Evolutionary conservation across 2,113 vertebrate species (phyloP), one percentile per base, ranked within the genome.

Genomic region (Podilymbus podiceps): DNA sequence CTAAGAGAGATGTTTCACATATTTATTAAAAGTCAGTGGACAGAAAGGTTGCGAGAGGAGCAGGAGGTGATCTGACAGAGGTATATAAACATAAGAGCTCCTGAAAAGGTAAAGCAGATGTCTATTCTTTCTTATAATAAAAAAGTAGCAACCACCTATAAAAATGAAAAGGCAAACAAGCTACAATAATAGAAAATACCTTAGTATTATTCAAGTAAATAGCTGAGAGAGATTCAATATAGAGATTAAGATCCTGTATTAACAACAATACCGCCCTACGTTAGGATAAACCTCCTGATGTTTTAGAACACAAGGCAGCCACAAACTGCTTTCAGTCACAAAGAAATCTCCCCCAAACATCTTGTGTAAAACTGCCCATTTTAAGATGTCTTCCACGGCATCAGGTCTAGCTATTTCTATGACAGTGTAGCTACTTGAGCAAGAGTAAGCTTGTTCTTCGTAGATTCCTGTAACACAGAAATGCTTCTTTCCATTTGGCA

Each of bases 1-100:
- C 86, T 92, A 89, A 86, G 88, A 95, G 90, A 95, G 95, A 94
- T 95, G 95, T 96, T 96, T 97, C 92, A 95, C 90, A 90, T 90
- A 94, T 96, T 91, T 94, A 94, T 95, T 95, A 96, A 93, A 97
- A 94, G 90, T 82, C 92, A 92, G 76, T 75, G 86, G 84, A 93
- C 92, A 94, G 92, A 89, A 91, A 93, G 93, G 95, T 91, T 95
- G 92, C 94, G 82, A 88, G 81, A 90, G 46, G 79, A 89, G 80
- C 96, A 96, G 59, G 63, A 93, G 93, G 91, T 90, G 85, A 96
- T 76, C 85, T 90, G 67, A 82, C 81, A 85, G 78, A 95, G 59
- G 21, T 63, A 93, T 90, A 92, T 77, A 94, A 90, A 92, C 67
- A 66, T 27, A 91, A 95, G 35, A 95, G 67, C 75, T 89, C 74